These are phyloP conservation scores for Agriopis leucophaearia DNA, from an alignment of 2,888 invertebrate genomes.

Conservation along the genomic window DNA sequence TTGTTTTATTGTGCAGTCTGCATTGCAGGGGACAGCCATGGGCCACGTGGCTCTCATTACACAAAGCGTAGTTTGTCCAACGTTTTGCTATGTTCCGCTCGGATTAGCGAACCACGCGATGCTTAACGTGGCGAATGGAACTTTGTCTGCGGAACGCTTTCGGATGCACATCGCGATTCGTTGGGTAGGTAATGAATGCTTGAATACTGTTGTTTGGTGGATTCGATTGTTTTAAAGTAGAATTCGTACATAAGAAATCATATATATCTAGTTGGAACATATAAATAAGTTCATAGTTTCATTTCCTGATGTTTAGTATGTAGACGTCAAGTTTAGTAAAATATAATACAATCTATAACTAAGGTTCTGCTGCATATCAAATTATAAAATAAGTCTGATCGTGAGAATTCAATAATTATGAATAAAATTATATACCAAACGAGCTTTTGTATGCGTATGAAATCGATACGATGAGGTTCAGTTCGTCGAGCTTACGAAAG, in stretches of 20 bases:
- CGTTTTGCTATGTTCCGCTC: constrained; percentile 81
- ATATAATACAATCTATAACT: not conserved
- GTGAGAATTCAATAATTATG: constrained; percentile 22
- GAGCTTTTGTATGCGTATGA: constrained; percentile 27
- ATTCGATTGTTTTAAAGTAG: no score
- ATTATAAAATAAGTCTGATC: constrained; percentile 4
- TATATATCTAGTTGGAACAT: not conserved
- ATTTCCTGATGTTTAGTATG: not conserved
- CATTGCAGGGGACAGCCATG: constrained; percentile 85
- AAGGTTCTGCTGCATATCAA: constrained; percentile 3
- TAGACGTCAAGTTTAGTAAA: no score
- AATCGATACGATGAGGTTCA: constrained; percentile 30
- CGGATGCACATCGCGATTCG: constrained; percentile 24
- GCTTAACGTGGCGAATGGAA: constrained; percentile 77
- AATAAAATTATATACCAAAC: constrained; percentile 20
- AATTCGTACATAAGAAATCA: no score
- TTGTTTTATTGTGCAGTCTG: constrained; percentile 86
- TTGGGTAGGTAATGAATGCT: constrained; percentile 17
- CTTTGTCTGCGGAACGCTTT: constrained; percentile 62
- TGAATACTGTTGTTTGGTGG: not conserved
- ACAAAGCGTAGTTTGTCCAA: constrained; percentile 84
- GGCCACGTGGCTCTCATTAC: constrained; percentile 86
- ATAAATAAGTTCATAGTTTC: not conserved
- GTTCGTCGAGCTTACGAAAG: constrained; percentile 27
- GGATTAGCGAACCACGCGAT: constrained; percentile 78